Evolutionary conservation across 2,113 vertebrate species (phyloP), one percentile per base, ranked within the genome.

Genomic region (Leiothrix lutea): DNA sequence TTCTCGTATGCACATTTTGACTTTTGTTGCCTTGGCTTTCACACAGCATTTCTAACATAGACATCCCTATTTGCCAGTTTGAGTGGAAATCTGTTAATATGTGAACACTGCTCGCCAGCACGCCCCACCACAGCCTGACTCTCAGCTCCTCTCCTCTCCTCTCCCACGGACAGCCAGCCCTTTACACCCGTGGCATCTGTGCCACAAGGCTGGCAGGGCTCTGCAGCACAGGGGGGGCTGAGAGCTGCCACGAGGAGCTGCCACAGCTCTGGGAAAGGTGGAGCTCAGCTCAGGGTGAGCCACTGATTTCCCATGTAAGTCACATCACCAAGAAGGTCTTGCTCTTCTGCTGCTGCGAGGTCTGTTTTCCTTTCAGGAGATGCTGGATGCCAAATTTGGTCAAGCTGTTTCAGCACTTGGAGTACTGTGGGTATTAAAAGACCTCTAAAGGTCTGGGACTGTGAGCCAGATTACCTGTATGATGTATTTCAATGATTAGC

Each of bases 1-100:
- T 97, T 97, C 93, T 97, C 90, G n/a, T 26, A 94, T 92, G 93
- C 97, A 97, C 97, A 92, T 97, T 97, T 97, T 97, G 95, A 97
- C 96, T 97, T 96, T 96, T 94, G 94, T 94, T 96, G 97, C 96
- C 94, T 97, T 94, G 88, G 95, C 96, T 96, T 97, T 96, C 95
- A 86, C 95, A 91, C 96, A 96, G 94, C 90, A 60, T 90, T 81
- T 86, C 96, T 83, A 93, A 92, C 95, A 50, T 82, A 92, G 94
- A 56, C 90, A 31, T 95, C 80, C 60, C 66, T 91, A 93, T 95
- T 94, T 95, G 91, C 96, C 92, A 93, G 92, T 94, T 93, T 92
- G 88, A 94, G 87, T 70, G 91, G 88, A 95, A 94, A 92, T 91
- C 89, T 95, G 92, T 91, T 85, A 94, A 86, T 86, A 92, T n/a